Evolutionary conservation across 2,797 vertebrate species (phyloP).

Genomic region (Myotis planiceps): DNA sequence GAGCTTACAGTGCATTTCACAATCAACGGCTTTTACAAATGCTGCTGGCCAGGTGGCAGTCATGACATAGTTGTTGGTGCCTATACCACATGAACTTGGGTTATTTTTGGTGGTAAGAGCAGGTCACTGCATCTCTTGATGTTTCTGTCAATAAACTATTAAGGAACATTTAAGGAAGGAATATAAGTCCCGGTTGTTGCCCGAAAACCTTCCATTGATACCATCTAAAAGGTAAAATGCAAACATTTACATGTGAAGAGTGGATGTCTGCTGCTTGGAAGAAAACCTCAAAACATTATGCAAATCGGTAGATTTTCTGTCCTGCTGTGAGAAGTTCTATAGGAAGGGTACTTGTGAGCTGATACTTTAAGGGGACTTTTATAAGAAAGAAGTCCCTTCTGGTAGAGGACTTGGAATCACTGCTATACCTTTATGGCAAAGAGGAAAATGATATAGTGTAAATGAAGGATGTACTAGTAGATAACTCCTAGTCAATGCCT

Average conservation of each 20-base stretch:
- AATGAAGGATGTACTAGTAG: neutral
- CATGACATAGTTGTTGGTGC: neutral
- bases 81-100: neutral
- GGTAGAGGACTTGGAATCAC: neutral
- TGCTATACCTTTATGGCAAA: neutral
- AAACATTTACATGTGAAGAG: neutral
- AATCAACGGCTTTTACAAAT: neutral
- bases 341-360: neutral
- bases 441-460: neutral
- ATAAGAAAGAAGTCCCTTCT: neutral
- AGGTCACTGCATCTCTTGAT: neutral
- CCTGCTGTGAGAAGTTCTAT: neutral
- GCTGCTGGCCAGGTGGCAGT: neutral
- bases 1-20: neutral
- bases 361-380: neutral
- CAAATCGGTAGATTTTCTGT: neutral
- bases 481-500: constrained; percentile 5
- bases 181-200: neutral
- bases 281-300: neutral
- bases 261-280: neutral
- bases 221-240: constrained; percentile 18
- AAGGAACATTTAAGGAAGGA: constrained; percentile 43
- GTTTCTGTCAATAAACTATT: constrained; percentile 51
- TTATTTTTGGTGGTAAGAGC: neutral
- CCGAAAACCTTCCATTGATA: constrained; percentile 5